Evolutionary conservation across 2,888 invertebrate species (phyloP), one percentile per base, ranked within the genome.

Genomic region (Mongoloraphidia duomilia): DNA sequence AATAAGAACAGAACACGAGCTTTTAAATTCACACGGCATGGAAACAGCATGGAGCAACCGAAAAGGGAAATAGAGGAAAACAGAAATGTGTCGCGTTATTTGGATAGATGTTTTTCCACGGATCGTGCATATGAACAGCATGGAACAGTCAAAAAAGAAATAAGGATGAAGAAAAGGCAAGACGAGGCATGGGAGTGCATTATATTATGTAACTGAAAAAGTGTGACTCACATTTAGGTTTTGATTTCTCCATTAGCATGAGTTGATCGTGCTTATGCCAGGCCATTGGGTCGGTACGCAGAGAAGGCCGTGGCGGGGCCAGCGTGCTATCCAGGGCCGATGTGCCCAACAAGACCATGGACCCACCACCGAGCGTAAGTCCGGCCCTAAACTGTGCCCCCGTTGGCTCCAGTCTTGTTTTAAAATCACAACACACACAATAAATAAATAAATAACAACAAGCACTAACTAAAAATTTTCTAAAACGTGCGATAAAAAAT

Each of bases 181-280:
- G 26, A 26, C 26, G 6, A 26, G 6, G 17, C 17, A 17, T 17
- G 17, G 17, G 6, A 26, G 3, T 6, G 17, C n/a, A n/a, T 17
- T 26, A 26, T 26, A 6, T 26, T 26, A 26, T 26, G 14, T 11
- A 39, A 9, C 11, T 39, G 12, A 12, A 39, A 11, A 11, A 14
- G 14, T 14, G 2, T 14, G 8, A 75, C 79, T 77, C 67, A 80
- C 80, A 71, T 74, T 80, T 80, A 62, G 75, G 75, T 71, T 80
- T 80, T 65, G 74, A 75, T 71, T 79, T 80, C 67, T 80, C 80
- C 78, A 80, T 76, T 64, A 80, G 76, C 76, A 80, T 76, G 69
- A 79, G 75, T 69, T 80, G 80, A 70, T 80, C 80, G 72, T 82
- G 80, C 71, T 80, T 80, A 67, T 80, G 80, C 80, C 81, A 81